These are phyloP conservation scores for Eptesicus fuscus DNA, from an alignment of 2,113 vertebrate genomes.

Conservation along the genomic window DNA sequence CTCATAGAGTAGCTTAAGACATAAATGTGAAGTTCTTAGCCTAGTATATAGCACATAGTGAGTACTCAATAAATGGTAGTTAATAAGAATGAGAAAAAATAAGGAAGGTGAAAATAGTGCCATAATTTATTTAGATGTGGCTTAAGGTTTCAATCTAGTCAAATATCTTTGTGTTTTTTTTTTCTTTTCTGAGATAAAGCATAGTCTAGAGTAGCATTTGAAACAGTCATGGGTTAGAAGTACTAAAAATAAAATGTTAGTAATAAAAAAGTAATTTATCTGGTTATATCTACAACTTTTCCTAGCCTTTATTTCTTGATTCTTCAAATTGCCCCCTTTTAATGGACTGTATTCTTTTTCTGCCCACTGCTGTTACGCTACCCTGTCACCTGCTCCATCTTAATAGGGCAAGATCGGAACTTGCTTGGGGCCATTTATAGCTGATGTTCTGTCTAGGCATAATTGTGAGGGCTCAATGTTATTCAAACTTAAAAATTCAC, in stretches of 20 bases:
- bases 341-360: background rate
- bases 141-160: background rate
- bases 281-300: background rate
- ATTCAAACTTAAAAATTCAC: background rate
- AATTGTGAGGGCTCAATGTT: background rate
- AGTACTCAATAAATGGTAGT: background rate
- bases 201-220: constrained; percentile 19
- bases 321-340: background rate
- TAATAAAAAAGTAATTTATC: constrained; percentile 8
- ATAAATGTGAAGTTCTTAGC: constrained; percentile 20
- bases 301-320: background rate
- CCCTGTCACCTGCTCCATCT: background rate
- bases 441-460: background rate
- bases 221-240: background rate
- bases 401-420: background rate
- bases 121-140: background rate
- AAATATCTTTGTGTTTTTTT: constrained; percentile 3
- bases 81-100: constrained; percentile 13
- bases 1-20: background rate
- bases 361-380: background rate
- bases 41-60: background rate
- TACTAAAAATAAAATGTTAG: background rate
- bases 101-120: background rate
- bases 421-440: constrained; percentile 11
- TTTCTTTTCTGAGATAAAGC: constrained; percentile 15